These are phyloP conservation scores for Lordiphosa mommai DNA, from an alignment of 1,140 invertebrate genomes.

Conservation along the genomic window DNA sequence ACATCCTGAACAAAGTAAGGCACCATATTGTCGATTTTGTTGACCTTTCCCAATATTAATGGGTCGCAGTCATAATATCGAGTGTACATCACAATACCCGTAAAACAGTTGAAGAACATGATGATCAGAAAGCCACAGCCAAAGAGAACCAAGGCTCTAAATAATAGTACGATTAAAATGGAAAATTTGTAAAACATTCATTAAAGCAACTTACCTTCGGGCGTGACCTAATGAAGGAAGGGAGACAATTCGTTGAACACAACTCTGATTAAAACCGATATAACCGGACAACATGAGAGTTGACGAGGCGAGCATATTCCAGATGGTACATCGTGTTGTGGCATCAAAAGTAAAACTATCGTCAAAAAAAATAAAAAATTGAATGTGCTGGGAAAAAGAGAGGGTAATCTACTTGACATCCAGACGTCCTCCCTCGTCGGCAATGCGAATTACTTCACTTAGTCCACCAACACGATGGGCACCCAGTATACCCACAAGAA, in stretches of 20 bases:
- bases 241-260: constrained; percentile 68
- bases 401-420: constrained; percentile 82
- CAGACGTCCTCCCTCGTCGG: constrained; percentile 81
- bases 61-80: constrained; percentile 88
- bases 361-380: neutral
- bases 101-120: constrained; percentile 82
- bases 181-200: no score
- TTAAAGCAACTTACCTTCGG: constrained; percentile 19
- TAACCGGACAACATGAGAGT: constrained; percentile 46
- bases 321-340: constrained; percentile 44
- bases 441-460: constrained; percentile 83
- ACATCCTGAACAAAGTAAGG: constrained; percentile 85
- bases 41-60: constrained; percentile 70
- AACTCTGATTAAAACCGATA: constrained; percentile 70
- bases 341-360: constrained; percentile 53
- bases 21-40: constrained; percentile 81
- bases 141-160: constrained; percentile 80
- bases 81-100: constrained; percentile 87
- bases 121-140: constrained; percentile 80
- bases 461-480: constrained; percentile 85
- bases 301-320: constrained; percentile 40
- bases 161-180: no score
- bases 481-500: constrained; percentile 85
- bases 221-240: constrained; percentile 61
- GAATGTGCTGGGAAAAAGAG: neutral